Conservation (phyloP, 2,888 invertebrate genomes). For the Marasmarcha lunaedactyla region DNA sequence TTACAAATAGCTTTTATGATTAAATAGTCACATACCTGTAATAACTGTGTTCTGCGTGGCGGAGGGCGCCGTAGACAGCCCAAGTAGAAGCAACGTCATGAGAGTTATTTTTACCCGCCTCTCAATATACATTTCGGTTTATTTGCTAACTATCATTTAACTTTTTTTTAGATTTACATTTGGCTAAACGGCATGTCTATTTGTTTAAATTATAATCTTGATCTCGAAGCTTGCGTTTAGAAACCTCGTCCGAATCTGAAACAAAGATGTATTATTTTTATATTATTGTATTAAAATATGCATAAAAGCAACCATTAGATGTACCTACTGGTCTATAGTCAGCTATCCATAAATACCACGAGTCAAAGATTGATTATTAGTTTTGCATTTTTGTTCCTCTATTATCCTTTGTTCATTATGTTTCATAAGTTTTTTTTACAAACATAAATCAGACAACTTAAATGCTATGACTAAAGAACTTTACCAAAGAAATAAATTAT, state of each 20-base stretch:
- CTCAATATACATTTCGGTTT: slow-evolving; percentile 46
- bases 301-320: too few species aligned
- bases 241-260: slow-evolving; percentile 38
- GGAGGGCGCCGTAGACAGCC: slow-evolving; percentile 41
- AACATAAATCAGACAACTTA: too few species aligned
- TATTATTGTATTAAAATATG: too few species aligned
- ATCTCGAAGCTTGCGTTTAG: slow-evolving; percentile 14
- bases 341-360: too few species aligned
- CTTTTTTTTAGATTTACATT: slow-evolving; percentile 17
- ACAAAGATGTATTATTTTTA: slow-evolving; percentile 32
- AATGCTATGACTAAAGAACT: too few species aligned
- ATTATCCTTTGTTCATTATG: too few species aligned
- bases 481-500: too few species aligned
- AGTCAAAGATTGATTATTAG: too few species aligned
- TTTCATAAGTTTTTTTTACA: too few species aligned
- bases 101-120: slow-evolving; percentile 37
- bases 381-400: too few species aligned
- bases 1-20: too few species aligned
- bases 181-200: slow-evolving; percentile 6
- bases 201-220: slow-evolving; percentile 18
- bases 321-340: too few species aligned
- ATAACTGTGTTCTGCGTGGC: slow-evolving; percentile 46
- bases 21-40: slow-evolving; percentile 32
- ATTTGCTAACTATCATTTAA: slow-evolving; percentile 35
- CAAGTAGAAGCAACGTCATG: slow-evolving; percentile 38